A percentile compares a stretch with the other conserved stretches of the same genome.
Evolutionary conservation across 2,113 vertebrate genomes (phyloP).

Genomic region (Stercorarius parasiticus): DNA sequence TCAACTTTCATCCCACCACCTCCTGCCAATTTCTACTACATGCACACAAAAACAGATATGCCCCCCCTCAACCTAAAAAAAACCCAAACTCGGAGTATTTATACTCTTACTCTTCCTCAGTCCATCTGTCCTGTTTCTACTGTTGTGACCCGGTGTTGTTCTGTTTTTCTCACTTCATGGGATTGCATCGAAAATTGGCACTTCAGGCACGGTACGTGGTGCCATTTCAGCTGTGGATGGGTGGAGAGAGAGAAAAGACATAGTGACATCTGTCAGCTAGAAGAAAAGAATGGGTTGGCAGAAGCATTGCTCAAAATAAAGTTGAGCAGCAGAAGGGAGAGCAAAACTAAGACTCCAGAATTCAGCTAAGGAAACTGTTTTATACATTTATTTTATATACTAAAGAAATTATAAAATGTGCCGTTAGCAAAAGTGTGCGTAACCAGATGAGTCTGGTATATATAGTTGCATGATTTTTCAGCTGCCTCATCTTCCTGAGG

Average conservation of each 20-base stretch:
- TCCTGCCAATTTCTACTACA: conserved; percentile 38
- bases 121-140: conserved; percentile 50
- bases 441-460: not conserved
- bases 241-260: not conserved
- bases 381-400: not conserved
- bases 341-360: not conserved
- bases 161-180: conserved; percentile 20
- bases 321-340: not conserved
- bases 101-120: conserved; percentile 28
- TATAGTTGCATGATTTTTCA: not conserved
- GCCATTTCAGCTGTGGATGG: conserved; percentile 1
- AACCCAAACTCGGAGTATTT: not conserved
- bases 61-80: not conserved
- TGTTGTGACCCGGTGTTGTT: conserved; percentile 27
- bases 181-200: not conserved
- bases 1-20: not conserved
- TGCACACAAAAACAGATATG: not conserved
- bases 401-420: not conserved
- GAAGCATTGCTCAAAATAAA: conserved; percentile 27
- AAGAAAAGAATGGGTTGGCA: not conserved
- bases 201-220: not conserved
- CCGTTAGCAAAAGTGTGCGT: not conserved
- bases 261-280: conserved; percentile 39
- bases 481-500: not conserved
- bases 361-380: not conserved